Evolutionary conservation across 2,888 invertebrate species (phyloP).

Genomic region (Tetrapedia diversipes): DNA sequence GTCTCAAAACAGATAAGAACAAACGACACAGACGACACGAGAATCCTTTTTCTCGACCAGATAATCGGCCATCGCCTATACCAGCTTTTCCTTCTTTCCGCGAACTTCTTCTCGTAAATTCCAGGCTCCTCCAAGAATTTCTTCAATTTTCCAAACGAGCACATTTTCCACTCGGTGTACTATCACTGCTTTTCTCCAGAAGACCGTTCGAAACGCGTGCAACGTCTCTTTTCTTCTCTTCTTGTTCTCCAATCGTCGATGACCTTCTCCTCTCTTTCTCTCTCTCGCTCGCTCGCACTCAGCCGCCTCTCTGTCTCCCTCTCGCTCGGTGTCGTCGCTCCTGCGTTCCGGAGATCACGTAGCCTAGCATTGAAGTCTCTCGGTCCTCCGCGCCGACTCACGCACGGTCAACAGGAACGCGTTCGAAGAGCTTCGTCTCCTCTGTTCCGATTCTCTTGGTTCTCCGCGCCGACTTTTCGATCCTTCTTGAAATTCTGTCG

Average conservation of each 20-base stretch:
- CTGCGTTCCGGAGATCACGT: slow-evolving; percentile 61
- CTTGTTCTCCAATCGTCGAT: background rate
- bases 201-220: background rate
- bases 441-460: slow-evolving; percentile 3
- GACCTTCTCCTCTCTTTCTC: background rate
- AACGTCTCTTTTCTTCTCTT: background rate
- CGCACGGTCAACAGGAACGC: slow-evolving; percentile 28
- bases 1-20: background rate
- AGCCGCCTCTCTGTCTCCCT: slow-evolving; percentile 3
- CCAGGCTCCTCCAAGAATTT: background rate
- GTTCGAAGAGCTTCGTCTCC: slow-evolving; percentile 3
- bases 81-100: background rate
- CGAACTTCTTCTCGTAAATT: background rate
- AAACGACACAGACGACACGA: background rate
- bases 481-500: background rate
- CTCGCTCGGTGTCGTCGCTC: slow-evolving; percentile 39
- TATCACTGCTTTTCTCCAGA: background rate
- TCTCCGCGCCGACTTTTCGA: slow-evolving; percentile 12
- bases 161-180: background rate
- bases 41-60: background rate
- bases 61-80: background rate
- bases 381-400: slow-evolving; percentile 29
- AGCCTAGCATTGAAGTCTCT: slow-evolving; percentile 72
- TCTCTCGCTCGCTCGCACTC: background rate
- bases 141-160: too few species aligned